Evolutionary conservation across 2,888 invertebrate genomes (phyloP), one percentile per base, ranked within the genome.

Genomic region (Zaprionus bogoriensis): DNA sequence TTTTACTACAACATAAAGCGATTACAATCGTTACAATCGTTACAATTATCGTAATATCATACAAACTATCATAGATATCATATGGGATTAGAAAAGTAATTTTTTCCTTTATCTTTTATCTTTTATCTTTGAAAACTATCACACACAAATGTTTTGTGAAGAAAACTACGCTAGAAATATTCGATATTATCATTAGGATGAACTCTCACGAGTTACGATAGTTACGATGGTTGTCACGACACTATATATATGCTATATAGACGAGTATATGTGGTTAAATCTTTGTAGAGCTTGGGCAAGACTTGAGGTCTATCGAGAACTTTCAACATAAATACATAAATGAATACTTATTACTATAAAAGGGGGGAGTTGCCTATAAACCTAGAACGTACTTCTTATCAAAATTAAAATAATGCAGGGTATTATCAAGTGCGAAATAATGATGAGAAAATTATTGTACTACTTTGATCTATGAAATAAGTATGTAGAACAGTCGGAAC

Each of bases 111-210:
- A n/a, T n/a, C n/a, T n/a, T n/a, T n/a, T n/a, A n/a, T 63, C 62
- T 58, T 61, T 58, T 59, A 85, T 76, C 79, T 79, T 80, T 76
- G 76, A 85, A 85, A 80, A 85, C 83, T 82, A 82, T 82, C 82
- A 82, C 82, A 82, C 82, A 80, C 73, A 71, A 84, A 80, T 68
- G 36, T 64, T 53, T 44, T 66, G 28, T 72, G 47, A 67, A 41
- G 67, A 69, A 65, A 67, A 59, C 62, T 86, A 77, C 67, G 64
- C 74, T 76, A 79, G 64, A 58, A 60, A 51, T 70, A 39, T 39
- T 39, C 19, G 6, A 41, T 17, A n/a, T 22, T 22, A 4, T 12
- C 22, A 66, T 41, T 57, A 42, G 28, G n/a, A n/a, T n/a, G n/a
- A 46, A 42, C 27, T 44, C 14, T 50, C 54, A 20, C 7, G 28